These are phyloP conservation scores for Drosophila neotestacea DNA, from an alignment of 2,888 invertebrate species.

Conservation along the genomic window DNA sequence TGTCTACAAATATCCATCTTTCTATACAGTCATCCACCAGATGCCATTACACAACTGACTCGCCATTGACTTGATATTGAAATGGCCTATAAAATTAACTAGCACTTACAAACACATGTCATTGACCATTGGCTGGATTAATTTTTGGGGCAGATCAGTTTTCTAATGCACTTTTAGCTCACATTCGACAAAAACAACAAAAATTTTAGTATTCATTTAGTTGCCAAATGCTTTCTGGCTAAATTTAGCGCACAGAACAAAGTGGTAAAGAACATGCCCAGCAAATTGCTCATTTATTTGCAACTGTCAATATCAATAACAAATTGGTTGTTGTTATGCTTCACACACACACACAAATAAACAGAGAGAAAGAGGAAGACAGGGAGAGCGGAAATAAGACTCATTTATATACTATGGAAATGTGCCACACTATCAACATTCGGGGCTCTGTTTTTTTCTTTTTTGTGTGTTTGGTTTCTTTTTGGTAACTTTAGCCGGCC, in stretches of 20 bases:
- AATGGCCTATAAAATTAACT: constrained; percentile 25
- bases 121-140: constrained; percentile 17
- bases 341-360: constrained; percentile 51
- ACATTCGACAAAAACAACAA: constrained; percentile 11
- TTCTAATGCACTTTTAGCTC: constrained; percentile 40
- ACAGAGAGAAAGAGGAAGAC: constrained; percentile 11
- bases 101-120: constrained; percentile 13
- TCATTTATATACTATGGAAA: constrained; percentile 49
- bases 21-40: constrained; percentile 1
- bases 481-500: constrained; percentile 65
- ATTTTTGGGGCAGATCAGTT: constrained; percentile 30
- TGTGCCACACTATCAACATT: constrained; percentile 74
- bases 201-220: constrained; percentile 31
- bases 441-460: constrained; percentile 21
- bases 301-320: constrained; percentile 82
- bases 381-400: constrained; percentile 26
- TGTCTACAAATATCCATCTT: neutral
- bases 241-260: constrained; percentile 51
- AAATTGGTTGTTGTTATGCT: constrained; percentile 79
- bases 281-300: constrained; percentile 81
- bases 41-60: constrained; percentile 2
- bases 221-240: constrained; percentile 30
- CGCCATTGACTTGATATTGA: neutral
- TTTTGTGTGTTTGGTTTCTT: constrained; percentile 50
- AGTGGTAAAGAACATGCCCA: constrained; percentile 47